Evolutionary conservation across 1,140 invertebrate genomes (phyloP).

Genomic region (Drosophila miranda): DNA sequence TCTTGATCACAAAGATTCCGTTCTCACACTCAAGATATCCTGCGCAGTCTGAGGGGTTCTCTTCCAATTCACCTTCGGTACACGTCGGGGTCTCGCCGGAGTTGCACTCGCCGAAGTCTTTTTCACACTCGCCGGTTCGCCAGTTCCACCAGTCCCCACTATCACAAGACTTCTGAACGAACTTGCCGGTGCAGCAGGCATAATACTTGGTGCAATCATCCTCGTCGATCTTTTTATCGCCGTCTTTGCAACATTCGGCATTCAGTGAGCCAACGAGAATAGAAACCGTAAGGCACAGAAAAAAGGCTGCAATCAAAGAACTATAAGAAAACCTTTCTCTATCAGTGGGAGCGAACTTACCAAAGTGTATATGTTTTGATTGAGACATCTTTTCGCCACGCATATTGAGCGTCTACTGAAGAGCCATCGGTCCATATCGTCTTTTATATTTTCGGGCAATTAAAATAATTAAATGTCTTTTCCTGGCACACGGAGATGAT

Average conservation of each 20-base stretch:
- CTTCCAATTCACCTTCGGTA: constrained; percentile 15
- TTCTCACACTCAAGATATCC: constrained; percentile 38
- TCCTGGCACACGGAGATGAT: constrained; percentile 46
- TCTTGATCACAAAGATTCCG: constrained; percentile 6
- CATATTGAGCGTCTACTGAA: constrained; percentile 42
- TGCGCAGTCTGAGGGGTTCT: constrained; percentile 29
- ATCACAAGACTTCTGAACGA: constrained; percentile 43
- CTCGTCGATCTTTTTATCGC: constrained; percentile 40
- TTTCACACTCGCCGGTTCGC: not conserved
- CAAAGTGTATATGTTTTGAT: constrained; percentile 22
- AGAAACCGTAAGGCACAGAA: constrained; percentile 28
- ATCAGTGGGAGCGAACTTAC: constrained; percentile 29
- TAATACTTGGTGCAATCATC: constrained; percentile 53
- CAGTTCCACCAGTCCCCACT: constrained; percentile 45
- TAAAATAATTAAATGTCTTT: constrained; percentile 64
- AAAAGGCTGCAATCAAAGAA: constrained; percentile 14
- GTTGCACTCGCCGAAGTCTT: constrained; percentile 21
- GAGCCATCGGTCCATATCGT: constrained; percentile 10
- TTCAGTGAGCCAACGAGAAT: constrained; percentile 26
- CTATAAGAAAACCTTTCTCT: not conserved
- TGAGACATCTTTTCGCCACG: constrained; percentile 46
- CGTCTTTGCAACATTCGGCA: constrained; percentile 49
- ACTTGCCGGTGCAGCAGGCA: constrained; percentile 48
- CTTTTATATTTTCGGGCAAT: constrained; percentile 70
- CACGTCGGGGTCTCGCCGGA: constrained; percentile 11